Conservation (phyloP, 2,888 invertebrate genomes). For the Eupithecia centaureata region DNA sequence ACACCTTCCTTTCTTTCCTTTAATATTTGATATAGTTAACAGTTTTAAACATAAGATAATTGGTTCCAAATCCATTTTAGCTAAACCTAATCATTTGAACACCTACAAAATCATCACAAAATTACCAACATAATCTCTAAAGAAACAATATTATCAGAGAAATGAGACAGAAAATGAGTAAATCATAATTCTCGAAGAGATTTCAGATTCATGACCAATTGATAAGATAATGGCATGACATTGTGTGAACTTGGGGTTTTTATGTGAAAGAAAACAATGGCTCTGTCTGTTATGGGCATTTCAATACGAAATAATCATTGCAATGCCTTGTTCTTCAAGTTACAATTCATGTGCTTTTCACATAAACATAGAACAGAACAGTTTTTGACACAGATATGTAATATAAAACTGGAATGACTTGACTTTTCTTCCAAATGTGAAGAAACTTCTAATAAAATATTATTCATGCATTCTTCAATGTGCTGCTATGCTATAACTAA, state of each 20-base stretch:
- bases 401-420: no score
- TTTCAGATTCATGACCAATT: background rate
- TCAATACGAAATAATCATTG: background rate
- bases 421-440: no score
- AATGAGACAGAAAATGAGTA: slow-evolving; percentile 1
- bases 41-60: background rate
- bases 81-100: background rate
- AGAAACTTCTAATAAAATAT: no score
- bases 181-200: background rate
- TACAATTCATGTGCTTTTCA: no score
- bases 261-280: background rate
- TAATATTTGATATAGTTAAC: background rate
- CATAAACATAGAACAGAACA: no score
- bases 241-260: background rate
- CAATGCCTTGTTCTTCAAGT: no score
- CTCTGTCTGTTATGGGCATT: background rate
- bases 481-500: no score
- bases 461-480: no score
- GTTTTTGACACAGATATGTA: no score
- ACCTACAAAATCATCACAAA: background rate
- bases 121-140: background rate
- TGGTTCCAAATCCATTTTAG: background rate
- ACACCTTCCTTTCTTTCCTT: background rate
- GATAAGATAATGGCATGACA: background rate
- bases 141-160: slow-evolving; percentile 2